phyloP scores from a whole-genome alignment of 2,113 vertebrate species.

The Oreocharis arfaki region DNA sequence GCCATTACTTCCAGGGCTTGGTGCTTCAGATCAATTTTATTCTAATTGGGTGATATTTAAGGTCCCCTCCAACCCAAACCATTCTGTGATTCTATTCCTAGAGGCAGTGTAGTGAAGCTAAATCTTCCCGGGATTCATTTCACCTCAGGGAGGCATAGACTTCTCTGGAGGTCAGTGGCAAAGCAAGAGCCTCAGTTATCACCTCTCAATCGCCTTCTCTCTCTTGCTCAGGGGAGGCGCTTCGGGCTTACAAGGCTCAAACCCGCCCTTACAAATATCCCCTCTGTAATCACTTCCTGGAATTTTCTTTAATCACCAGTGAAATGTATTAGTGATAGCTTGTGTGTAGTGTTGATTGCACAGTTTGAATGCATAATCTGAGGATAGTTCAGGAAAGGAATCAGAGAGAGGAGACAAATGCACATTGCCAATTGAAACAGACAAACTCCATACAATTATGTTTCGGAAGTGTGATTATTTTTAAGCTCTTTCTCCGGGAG shows the following conservation, averaged over 20 bases:
- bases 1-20: neutral
- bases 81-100: neutral
- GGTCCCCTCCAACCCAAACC: neutral
- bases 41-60: neutral
- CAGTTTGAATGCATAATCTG: slow-evolving; percentile 12
- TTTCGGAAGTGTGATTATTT: slow-evolving; percentile 14
- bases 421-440: neutral
- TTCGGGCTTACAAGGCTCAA: neutral
- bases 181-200: neutral
- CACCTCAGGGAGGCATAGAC: neutral
- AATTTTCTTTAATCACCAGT: slow-evolving; percentile 42
- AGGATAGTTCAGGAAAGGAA: neutral
- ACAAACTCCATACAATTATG: neutral
- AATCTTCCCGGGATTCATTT: neutral
- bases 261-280: neutral
- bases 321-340: slow-evolving; percentile 29
- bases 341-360: slow-evolving; percentile 2
- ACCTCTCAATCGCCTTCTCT: neutral
- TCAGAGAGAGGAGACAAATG: neutral
- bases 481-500: neutral
- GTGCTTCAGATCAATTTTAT: neutral
- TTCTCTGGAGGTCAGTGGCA: neutral
- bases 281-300: slow-evolving; percentile 22
- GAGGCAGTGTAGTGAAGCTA: neutral
- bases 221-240: neutral